phyloP scores from a whole-genome alignment of 2,797 vertebrate species.

The Gallinago stenura region DNA sequence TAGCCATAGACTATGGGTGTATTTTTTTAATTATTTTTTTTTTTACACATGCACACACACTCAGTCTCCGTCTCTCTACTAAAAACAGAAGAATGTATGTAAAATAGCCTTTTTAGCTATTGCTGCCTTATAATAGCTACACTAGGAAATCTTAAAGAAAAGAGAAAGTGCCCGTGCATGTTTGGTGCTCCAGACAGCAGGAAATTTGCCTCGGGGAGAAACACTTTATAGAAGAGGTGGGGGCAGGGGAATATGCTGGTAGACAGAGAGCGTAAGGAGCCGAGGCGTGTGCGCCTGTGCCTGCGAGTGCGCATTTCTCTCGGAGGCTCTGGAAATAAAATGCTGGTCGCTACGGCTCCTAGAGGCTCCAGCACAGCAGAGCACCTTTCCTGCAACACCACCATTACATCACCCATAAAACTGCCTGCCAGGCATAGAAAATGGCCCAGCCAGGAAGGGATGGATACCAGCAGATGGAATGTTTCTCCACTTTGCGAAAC shows the following conservation, averaged over 20 bases:
- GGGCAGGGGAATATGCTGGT: conserved; percentile 40
- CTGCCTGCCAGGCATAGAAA: neutral
- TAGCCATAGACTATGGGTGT: neutral
- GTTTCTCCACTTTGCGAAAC: neutral
- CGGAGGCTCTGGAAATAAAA: neutral
- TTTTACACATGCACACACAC: neutral
- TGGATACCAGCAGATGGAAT: neutral
- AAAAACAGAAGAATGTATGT: neutral
- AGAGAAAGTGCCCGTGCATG: neutral
- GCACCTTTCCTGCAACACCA: neutral
- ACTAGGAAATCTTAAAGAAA: neutral
- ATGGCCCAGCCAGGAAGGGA: neutral
- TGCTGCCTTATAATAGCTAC: neutral
- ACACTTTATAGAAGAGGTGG: conserved; percentile 26
- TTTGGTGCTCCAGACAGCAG: conserved; percentile 52
- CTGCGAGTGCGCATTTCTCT: neutral
- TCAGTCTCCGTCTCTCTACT: neutral
- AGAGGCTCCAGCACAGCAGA: conserved; percentile 20
- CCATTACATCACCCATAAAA: neutral
- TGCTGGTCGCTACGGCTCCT: conserved; percentile 31
- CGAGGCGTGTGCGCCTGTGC: neutral
- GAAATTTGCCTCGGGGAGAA: conserved; percentile 62
- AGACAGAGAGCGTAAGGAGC: neutral
- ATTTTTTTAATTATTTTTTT: neutral
- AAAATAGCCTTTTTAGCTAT: neutral